Base-by-base conservation (phyloP, 2,113 vertebrate genomes). In the Sinocyclocheilus grahami region DNA sequence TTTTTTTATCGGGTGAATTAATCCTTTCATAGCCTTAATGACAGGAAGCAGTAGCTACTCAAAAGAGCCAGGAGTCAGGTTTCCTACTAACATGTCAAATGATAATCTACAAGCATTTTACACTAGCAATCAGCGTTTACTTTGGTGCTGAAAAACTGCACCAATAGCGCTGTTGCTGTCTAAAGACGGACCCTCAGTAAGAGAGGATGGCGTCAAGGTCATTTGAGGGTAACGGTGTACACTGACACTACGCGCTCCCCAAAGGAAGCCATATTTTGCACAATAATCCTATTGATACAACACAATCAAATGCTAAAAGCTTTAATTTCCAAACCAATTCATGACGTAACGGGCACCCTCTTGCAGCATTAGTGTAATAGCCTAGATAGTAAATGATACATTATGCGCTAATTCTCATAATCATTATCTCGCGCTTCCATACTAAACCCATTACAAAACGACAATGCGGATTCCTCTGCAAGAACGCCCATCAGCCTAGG, bases 151-250 rank as follows among this genome's bases (percentile, higher is more conserved):
- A 67, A 67, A 67, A 82, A 1, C 39, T 65, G 79, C 60, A 83
- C 69, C 27, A 48, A 9, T 46, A 63, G 16, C 71, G 14, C 60
- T 78, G 62, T 74, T 86, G 20, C 51, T 33, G 42, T 72, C 58
- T 58, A 30, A 46, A 80, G 53, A 76, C 42, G 24, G 22, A 30
- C 67, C 13, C 37, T 53, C 51, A 4, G 51, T 51, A 51, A 51
- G 55, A 53, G 74, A 74, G n/a, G 74, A 84, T 88, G 67, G 67
- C 88, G 82, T 86, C 88, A 89, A 89, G 88, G 88, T 89, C 85
- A 89, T 86, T 58, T 82, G 58, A 86, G 82, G 85, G 69, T 60
- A 88, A 58, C 18, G 63, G 87, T 71, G 67, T 86, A 62, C 80
- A 77, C n/a, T 67, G 79, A 58, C 60, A 30, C n/a, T 9, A 74